Percentiles rank a stretch among this genome's conserved stretches.
Evolutionary conservation across 2,797 vertebrate species (phyloP).

Genomic region (Pygocentrus nattereri): DNA sequence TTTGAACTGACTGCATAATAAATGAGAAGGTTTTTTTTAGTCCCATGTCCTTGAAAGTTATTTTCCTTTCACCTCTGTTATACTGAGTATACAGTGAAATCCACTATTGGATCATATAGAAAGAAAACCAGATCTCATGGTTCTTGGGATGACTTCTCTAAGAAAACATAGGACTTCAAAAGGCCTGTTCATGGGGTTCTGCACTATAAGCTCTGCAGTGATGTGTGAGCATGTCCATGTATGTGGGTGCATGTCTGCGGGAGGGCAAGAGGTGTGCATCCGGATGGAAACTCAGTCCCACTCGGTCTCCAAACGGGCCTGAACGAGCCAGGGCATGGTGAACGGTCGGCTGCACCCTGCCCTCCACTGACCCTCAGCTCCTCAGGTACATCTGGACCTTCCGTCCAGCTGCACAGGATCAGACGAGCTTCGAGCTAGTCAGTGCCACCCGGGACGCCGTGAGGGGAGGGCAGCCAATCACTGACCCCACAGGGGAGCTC

Average conservation of each 20-base stretch:
- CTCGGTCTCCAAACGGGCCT: slow-evolving; percentile 61
- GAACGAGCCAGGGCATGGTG: slow-evolving; percentile 65
- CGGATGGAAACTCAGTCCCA: slow-evolving; percentile 53
- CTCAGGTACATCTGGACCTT: slow-evolving; percentile 70
- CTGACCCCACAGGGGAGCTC: slow-evolving; percentile 58
- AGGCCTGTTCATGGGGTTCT: slow-evolving; percentile 18
- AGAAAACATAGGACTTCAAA: slow-evolving; percentile 24
- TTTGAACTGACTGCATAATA: neutral
- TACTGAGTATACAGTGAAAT: neutral
- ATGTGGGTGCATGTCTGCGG: neutral
- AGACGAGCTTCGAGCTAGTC: slow-evolving; percentile 66
- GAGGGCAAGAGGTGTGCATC: slow-evolving; percentile 46
- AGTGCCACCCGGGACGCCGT: slow-evolving; percentile 67
- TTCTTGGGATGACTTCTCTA: neutral
- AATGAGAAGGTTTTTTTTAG: neutral
- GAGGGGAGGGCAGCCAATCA: slow-evolving; percentile 67
- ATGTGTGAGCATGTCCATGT: slow-evolving; percentile 9
- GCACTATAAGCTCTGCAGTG: slow-evolving; percentile 9
- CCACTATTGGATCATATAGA: neutral
- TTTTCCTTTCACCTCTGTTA: neutral
- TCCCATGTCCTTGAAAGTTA: neutral
- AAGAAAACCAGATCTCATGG: slow-evolving; percentile 5
- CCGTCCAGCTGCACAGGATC: slow-evolving; percentile 73
- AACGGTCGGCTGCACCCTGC: slow-evolving; percentile 70
- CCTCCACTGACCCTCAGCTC: slow-evolving; percentile 66